A percentile compares a stretch with the other conserved stretches of the same genome.
These are phyloP conservation scores for Gorsachius goisagi DNA, from an alignment of 2,113 vertebrate genomes.

Conservation along the genomic window DNA sequence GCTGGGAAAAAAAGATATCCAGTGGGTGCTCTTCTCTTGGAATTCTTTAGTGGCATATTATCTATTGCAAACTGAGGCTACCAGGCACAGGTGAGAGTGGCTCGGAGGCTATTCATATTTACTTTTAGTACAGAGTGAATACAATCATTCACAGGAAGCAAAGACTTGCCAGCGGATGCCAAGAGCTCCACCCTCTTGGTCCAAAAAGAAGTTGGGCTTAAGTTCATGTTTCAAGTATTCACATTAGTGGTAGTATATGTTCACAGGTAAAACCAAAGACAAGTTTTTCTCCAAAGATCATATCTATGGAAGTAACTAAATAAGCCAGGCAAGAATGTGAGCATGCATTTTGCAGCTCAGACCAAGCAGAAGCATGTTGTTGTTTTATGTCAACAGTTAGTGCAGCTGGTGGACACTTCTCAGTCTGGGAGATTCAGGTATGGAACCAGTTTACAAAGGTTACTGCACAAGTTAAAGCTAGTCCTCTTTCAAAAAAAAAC, in stretches of 20 bases:
- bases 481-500: not conserved
- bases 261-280: conserved; percentile 20
- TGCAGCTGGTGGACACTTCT: conserved; percentile 35
- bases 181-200: not conserved
- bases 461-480: not conserved
- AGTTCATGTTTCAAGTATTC: not conserved
- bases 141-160: not conserved
- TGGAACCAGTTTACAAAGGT: not conserved
- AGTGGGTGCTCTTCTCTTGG: not conserved
- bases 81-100: not conserved
- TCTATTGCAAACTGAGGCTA: not conserved
- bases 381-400: conserved; percentile 52
- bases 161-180: not conserved
- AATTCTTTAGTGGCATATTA: not conserved
- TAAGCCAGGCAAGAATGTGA: conserved; percentile 10
- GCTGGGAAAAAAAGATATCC: not conserved
- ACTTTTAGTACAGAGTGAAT: not conserved
- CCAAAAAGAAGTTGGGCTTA: not conserved
- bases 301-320: conserved; percentile 23
- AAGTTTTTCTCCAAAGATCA: not conserved
- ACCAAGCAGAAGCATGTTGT: conserved; percentile 51
- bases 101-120: not conserved
- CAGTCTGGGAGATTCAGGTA: not conserved
- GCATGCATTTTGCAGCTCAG: not conserved
- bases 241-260: not conserved